Base-by-base conservation (phyloP, 2,113 vertebrate species). In the Platichthys stellatus region DNA sequence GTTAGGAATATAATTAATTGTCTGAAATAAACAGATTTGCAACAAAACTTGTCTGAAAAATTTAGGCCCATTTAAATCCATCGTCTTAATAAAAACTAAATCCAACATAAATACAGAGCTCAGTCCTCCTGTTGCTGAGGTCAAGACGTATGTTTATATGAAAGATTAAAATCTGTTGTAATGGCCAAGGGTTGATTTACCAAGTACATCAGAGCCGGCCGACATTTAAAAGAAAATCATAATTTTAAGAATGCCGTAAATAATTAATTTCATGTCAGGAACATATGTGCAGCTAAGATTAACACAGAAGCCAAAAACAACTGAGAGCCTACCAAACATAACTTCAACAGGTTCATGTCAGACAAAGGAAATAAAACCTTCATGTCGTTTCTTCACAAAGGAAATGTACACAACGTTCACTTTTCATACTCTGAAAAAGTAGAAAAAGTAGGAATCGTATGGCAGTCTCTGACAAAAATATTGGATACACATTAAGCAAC, bases 401-500 rank as follows among this genome's bases (percentile, higher is more conserved):
- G 78, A 81, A 82, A 80, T 70, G 57, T 20, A 64, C 84, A 88
- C 68, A 83, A 45, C 24, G 17, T 81, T 57, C 69, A 76, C 60
- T 67, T 84, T 76, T 62, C 58, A 70, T 72, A 78, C 76, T 89
- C 69, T 84, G 81, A 86, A 90, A 86, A 90, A 65, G 82, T 90
- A 86, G 76, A 88, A 88, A 87, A 87, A 63, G 70, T 84, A 91
- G 76, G 83, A 87, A 91, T 87, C 35, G 40, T 86, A 90, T 89
- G 88, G 85, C 89, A 88, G 83, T 91, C 78, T 86, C 69, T 74
- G 78, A 90, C 70, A 87, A 82, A 92, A 86, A 89, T 81, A 83
- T 78, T n/a, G 7, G 67, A 73, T 73, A 84, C 76, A 90, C 81
- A 75, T 86, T 85, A 76, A 90, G 72, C 68, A 82, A 72, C 26